Base-by-base conservation (phyloP, 2,888 invertebrate species). In the Aphidoletes aphidimyza region DNA sequence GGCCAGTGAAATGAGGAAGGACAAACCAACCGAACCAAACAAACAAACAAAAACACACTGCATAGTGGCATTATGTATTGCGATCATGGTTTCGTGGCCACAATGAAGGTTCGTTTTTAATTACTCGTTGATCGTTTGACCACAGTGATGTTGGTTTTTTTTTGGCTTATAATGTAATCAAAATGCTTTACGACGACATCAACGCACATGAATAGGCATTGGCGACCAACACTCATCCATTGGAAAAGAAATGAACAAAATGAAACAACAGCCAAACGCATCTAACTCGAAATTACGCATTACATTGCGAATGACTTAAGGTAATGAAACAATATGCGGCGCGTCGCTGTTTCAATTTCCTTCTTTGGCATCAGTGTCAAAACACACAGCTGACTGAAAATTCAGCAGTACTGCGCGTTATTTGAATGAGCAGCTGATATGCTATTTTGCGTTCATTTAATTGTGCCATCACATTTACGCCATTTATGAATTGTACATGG, bases 71-170 rank as follows among this genome's bases (percentile, higher is more conserved):
- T 39, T 8, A 8, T 3, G 22, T 54, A 5, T 22, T 22, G 14
- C 54, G 54, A 54, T 54, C 22, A 26, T 54, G 22, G 54, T 26
- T 30, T 69, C 69, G 69, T 69, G 69, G 69, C 30, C n/a, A 30
- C 14, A 14, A 69, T 69, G 69, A 11, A 30, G 34, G 69, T 30
- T 69, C 30, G 69, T 2, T 30, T 69, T 69, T 69, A 30, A 69
- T 69, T 69, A 69, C 69, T 30, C 26, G 69, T 69, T 54, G 69
- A 69, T 69, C 34, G 69, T 30, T 69, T 34, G 69, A 69, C 30
- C 69, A 69, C 69, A 30, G 30, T 22, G 54, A 22, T 54, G n/a
- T 2, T 54, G 11, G 9, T 54, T 69, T 69, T 69, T 30, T 69
- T 69, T 5, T 30, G 14, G 0, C 34, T 11, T 17, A 11, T 47